A percentile compares a stretch with the other conserved stretches of the same genome.
Evolutionary conservation across 2,888 invertebrate genomes (phyloP).

Genomic region (Tachina fera): DNA sequence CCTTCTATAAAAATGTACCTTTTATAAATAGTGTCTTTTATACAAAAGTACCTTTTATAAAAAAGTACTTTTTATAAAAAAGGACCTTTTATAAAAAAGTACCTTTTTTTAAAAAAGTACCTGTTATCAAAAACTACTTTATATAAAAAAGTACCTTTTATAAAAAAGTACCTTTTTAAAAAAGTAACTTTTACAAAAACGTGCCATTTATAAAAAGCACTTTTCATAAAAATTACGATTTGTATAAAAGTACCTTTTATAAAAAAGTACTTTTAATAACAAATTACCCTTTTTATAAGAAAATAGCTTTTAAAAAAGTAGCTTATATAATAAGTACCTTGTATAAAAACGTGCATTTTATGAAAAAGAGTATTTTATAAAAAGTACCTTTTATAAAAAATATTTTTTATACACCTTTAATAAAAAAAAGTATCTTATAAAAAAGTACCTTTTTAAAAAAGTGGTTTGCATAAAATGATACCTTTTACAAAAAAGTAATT

Average conservation of each 20-base stretch:
- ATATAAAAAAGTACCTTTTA: not conserved
- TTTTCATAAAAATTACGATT: not conserved
- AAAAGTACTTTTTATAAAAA: not conserved
- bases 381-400: not conserved
- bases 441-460: too few relatives aligned
- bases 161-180: not conserved
- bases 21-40: not conserved
- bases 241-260: not conserved
- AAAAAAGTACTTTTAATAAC: not conserved
- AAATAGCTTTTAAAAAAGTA: not conserved
- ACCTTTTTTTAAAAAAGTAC: not conserved
- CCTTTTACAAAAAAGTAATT: not conserved
- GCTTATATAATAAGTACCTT: not conserved
- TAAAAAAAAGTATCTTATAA: too few relatives aligned
- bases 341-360: not conserved
- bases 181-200: not conserved
- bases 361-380: not conserved
- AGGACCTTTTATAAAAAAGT: not conserved
- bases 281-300: too few relatives aligned
- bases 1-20: not conserved
- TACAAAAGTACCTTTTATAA: not conserved
- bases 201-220: not conserved
- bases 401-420: too few relatives aligned
- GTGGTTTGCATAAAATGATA: too few relatives aligned
- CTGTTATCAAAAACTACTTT: not conserved